Evolutionary conservation across 2,888 invertebrate genomes (phyloP).

Genomic region (Mythimna ferrago): DNA sequence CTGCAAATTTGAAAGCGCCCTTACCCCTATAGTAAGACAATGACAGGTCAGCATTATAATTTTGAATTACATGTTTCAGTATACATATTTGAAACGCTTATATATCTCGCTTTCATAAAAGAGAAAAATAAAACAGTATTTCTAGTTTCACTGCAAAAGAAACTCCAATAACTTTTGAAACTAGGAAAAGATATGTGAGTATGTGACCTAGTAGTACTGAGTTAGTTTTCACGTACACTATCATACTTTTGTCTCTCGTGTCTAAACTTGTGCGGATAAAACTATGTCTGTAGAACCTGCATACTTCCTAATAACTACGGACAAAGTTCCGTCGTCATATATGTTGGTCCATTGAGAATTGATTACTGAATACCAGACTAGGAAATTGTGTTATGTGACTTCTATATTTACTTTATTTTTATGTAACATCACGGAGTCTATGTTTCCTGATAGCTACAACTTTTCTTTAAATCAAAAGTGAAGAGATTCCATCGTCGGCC

Average conservation of each 20-base stretch:
- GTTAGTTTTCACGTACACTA: slow-evolving; percentile 18
- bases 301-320: slow-evolving; percentile 32
- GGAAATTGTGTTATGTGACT: not conserved
- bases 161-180: slow-evolving; percentile 17
- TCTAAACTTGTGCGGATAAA: slow-evolving; percentile 41
- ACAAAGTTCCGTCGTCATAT: slow-evolving; percentile 48
- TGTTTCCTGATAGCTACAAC: too few relatives aligned
- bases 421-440: too few relatives aligned
- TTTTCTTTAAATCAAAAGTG: too few relatives aligned
- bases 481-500: too few relatives aligned
- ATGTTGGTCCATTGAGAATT: slow-evolving; percentile 32
- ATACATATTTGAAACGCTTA: not conserved
- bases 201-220: slow-evolving; percentile 23
- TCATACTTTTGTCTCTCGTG: slow-evolving; percentile 43
- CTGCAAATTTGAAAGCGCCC: too few relatives aligned
- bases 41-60: not conserved
- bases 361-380: slow-evolving; percentile 39
- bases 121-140: not conserved
- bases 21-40: not conserved
- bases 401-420: not conserved
- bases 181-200: slow-evolving; percentile 24
- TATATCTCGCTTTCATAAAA: not conserved
- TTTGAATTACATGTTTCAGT: not conserved
- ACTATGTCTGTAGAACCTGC: slow-evolving; percentile 29
- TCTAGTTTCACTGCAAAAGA: not conserved